Conservation (phyloP, 2,113 vertebrate species). For the Corythoichthys haematopterus region DNA sequence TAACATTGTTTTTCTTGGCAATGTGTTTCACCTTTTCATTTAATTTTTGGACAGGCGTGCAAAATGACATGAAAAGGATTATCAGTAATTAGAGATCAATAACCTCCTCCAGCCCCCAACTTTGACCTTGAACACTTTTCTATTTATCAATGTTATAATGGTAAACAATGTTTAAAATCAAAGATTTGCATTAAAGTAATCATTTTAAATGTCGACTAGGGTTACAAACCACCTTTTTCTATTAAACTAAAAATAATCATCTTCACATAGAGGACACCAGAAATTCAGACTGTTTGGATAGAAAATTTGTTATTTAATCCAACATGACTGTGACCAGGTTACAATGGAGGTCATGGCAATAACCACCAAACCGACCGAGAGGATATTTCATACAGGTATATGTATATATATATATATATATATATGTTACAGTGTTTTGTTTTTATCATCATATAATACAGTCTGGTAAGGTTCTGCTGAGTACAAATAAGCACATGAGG, state of each 20-base stretch:
- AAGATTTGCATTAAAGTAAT: neutral
- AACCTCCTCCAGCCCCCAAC: too few relatives aligned
- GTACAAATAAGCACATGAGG: constrained; percentile 82
- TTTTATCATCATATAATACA: constrained; percentile 85
- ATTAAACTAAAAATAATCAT: neutral
- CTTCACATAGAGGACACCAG: neutral
- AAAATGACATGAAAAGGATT: too few relatives aligned
- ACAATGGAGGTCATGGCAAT: constrained; percentile 86
- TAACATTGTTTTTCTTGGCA: too few relatives aligned
- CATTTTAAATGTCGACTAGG: neutral
- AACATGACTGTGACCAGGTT: constrained; percentile 84
- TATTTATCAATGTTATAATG: too few relatives aligned
- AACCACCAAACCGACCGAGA: constrained; percentile 81
- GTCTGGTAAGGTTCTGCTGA: constrained; percentile 78
- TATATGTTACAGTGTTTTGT: constrained; percentile 86
- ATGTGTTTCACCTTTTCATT: too few relatives aligned
- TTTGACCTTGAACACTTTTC: too few relatives aligned
- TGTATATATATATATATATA: constrained; percentile 68
- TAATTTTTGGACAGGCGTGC: too few relatives aligned
- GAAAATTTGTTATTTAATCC: constrained; percentile 89
- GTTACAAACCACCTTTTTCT: neutral
- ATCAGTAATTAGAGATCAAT: too few relatives aligned
- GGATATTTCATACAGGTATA: constrained; percentile 86
- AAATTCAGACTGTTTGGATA: constrained; percentile 76
- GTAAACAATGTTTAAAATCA: too few relatives aligned